Evolutionary conservation across 1,140 invertebrate genomes (phyloP).

Genomic region (Muscidifurax raptorellus): DNA sequence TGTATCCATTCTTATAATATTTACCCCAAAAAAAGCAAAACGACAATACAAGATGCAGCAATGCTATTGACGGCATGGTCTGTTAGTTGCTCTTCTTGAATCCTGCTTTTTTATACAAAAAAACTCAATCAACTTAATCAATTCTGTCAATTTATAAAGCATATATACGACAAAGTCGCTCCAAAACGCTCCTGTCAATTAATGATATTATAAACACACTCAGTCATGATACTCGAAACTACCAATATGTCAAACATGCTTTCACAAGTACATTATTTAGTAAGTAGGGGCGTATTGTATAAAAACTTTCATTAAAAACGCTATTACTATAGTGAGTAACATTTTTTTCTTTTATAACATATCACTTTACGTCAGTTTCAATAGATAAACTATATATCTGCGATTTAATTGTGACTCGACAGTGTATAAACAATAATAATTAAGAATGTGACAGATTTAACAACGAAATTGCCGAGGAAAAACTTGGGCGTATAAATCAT

Average conservation of each 20-base stretch:
- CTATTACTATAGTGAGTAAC: slow-evolving; percentile 1
- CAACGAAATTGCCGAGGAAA: not conserved
- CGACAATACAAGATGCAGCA: slow-evolving; percentile 73
- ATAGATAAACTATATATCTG: slow-evolving; percentile 39
- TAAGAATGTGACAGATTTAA: not conserved
- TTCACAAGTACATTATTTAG: slow-evolving; percentile 4
- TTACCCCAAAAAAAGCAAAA: slow-evolving; percentile 76
- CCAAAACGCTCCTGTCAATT: slow-evolving; percentile 16
- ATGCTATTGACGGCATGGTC: slow-evolving; percentile 71
- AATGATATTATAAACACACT: slow-evolving; percentile 26
- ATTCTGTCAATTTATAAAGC: slow-evolving; percentile 54
- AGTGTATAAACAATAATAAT: slow-evolving; percentile 6
- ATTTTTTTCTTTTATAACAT: slow-evolving; percentile 12
- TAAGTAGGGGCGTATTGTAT: not conserved
- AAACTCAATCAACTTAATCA: slow-evolving; percentile 71
- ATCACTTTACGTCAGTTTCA: slow-evolving; percentile 54
- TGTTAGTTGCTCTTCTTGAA: slow-evolving; percentile 75
- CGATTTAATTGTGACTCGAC: not conserved
- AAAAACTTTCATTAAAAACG: slow-evolving; percentile 19
- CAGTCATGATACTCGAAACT: slow-evolving; percentile 18
- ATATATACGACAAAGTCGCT: slow-evolving; percentile 8
- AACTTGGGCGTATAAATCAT: not conserved
- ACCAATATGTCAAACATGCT: slow-evolving; percentile 34
- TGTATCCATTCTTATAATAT: slow-evolving; percentile 66
- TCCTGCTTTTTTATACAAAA: slow-evolving; percentile 68